Percentiles rank a stretch among this genome's conserved stretches.
phyloP scores from a whole-genome alignment of 2,888 invertebrate genomes.

The Crocallis elinguaria region DNA sequence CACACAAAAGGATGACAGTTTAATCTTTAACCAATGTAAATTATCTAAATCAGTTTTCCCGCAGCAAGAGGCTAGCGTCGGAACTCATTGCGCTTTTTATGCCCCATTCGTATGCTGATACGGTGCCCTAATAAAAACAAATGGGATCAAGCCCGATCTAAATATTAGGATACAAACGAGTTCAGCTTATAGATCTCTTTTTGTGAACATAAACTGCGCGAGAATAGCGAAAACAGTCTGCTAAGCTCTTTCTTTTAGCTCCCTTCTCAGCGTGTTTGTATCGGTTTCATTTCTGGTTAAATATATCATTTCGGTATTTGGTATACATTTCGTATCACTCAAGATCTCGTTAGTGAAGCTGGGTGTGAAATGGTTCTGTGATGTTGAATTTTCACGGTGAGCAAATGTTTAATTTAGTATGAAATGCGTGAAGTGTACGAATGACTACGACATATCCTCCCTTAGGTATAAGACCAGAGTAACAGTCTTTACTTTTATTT shows the following conservation, averaged over 20 bases:
- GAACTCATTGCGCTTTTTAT: conserved; percentile 60
- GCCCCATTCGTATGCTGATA: conserved; percentile 73
- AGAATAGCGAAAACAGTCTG: conserved; percentile 26
- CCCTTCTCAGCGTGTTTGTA: conserved; percentile 18
- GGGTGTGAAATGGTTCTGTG: neutral
- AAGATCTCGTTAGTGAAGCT: neutral
- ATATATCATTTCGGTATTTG: conserved; percentile 10
- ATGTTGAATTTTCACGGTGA: too few relatives aligned
- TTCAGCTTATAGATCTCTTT: conserved; percentile 36
- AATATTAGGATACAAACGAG: conserved; percentile 68
- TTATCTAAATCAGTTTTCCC: neutral
- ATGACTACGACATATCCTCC: too few relatives aligned
- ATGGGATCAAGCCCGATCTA: conserved; percentile 67
- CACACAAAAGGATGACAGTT: too few relatives aligned
- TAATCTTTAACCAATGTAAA: neutral
- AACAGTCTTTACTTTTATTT: too few relatives aligned
- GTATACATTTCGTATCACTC: neutral
- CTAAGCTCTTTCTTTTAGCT: conserved; percentile 31
- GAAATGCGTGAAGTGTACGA: too few relatives aligned
- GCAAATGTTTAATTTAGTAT: too few relatives aligned
- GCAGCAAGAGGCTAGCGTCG: conserved; percentile 24
- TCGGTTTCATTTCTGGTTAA: conserved; percentile 12
- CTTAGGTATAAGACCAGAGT: too few relatives aligned
- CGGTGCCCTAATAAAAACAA: conserved; percentile 71
- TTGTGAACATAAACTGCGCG: conserved; percentile 33